Evolutionary conservation across 2,113 vertebrate genomes (phyloP), one percentile per base, ranked within the genome.

Genomic region (Limanda limanda): DNA sequence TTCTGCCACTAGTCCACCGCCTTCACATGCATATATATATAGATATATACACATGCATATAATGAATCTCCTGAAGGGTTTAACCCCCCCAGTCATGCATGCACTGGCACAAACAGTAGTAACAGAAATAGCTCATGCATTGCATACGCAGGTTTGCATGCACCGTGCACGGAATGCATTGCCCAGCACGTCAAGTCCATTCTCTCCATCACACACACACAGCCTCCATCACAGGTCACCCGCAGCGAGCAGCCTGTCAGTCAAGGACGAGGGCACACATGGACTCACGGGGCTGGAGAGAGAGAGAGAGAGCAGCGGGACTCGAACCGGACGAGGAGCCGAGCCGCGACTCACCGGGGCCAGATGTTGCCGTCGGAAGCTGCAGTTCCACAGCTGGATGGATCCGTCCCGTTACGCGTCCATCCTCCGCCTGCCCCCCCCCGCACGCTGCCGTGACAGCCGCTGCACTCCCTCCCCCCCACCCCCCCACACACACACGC

Each of bases 301-400:
- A n/a, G n/a, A n/a, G n/a, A n/a, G n/a, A n/a, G n/a, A n/a, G n/a
- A n/a, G n/a, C n/a, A n/a, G 12, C 13, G 76, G 66, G 52, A 12
- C 60, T 21, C 20, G 4, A 2, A 31, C 76, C 48, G 23, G 64
- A 31, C n/a, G n/a, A n/a, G n/a, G 35, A 37, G 35, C 35, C 35
- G 35, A 8, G n/a, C 35, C 5, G 65, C 62, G 71, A 88, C 89
- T 91, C 85, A 89, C 90, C 86, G 80, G 85, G 80, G 85, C 90
- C 92, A 93, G 92, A 91, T 93, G 92, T 91, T 86, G 83, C 79
- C 42, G 89, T 79, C 31, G 66, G 81, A 71, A 78, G 89, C 91
- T 88, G 92, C n/a, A n/a, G n/a, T n/a, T 91, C 92, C 92, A 91
- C 92, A 91, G 91, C 91, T 91, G 92, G 90, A 86, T 86, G 68